Conservation (phyloP, 2,113 vertebrate genomes). For the Puffinus mauretanicus region DNA sequence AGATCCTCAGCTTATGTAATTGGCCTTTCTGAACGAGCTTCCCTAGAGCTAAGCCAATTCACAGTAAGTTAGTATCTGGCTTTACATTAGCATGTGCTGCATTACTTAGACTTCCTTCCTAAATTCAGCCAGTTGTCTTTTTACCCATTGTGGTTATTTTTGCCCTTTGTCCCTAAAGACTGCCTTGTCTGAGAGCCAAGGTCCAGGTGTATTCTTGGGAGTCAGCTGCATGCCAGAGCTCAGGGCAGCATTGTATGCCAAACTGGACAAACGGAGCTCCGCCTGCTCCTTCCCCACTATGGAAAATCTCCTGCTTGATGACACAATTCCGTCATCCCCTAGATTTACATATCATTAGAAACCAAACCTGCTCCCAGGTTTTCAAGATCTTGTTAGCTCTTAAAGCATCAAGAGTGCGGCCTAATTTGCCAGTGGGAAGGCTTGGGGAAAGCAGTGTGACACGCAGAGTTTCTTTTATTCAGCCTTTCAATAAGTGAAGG, state of each 20-base stretch:
- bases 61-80: not conserved
- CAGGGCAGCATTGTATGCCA: not conserved
- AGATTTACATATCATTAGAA: slow-evolving; percentile 67
- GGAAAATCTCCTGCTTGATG: slow-evolving; percentile 54
- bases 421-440: slow-evolving; percentile 31
- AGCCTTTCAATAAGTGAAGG: not conserved
- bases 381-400: slow-evolving; percentile 62
- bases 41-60: not conserved
- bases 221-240: not conserved
- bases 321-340: slow-evolving; percentile 55
- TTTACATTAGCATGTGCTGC: not conserved
- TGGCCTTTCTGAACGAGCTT: not conserved
- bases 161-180: not conserved
- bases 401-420: not conserved
- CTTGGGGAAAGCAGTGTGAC: not conserved
- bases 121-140: not conserved
- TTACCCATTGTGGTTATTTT: slow-evolving; percentile 8
- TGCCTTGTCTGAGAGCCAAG: not conserved
- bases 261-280: not conserved
- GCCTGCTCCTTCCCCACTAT: not conserved
- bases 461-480: not conserved
- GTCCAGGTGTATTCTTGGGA: slow-evolving; percentile 20
- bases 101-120: not conserved
- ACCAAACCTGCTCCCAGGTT: slow-evolving; percentile 42
- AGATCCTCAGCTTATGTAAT: not conserved